Base-by-base conservation (phyloP, 2,797 vertebrate species). In the Spinibarbus caldwelli region DNA sequence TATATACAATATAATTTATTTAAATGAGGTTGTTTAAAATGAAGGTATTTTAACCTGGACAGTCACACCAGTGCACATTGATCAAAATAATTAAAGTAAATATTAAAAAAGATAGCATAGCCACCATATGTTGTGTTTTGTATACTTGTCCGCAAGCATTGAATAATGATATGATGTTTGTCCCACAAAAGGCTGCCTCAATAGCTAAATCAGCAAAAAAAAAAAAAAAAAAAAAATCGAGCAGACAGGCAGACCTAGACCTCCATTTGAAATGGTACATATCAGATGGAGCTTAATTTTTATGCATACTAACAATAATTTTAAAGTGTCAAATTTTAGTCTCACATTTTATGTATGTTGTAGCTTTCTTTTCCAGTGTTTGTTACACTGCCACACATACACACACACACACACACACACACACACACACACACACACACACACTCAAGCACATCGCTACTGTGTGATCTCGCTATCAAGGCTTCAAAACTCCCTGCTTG, bases 371-470 rank as follows among this genome's bases (percentile, higher is more conserved):
- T 85, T 80, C 6, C 26, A 38, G 21, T 64, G 5, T 62, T 17
- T n/a, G 17, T 68, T 45, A 59, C 41, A 70, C 38, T 82, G 26
- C 26, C 70, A 80, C 84, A 54, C 78, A 57, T 43, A 59, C 72
- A 76, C 84, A 57, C 64, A 72, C 57, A 75, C 31, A 49, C 67
- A 72, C 67, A 71, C 78, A 76, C 59, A 59, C 52, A 59, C 72
- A 76, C 84, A 67, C 70, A 80, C 84, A 54, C 78, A 59, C 52
- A 59, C 72, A 76, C 84, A 29, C 80, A 71, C 31, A 64, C 72
- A 73, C 41, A 64, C 59, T 80, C 78, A 68, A 64, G 73, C n/a
- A 68, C 49, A 2, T 11, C 11, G 38, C 62, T 23, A 68, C 78
- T 70, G 47, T 79, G 79, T 43, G 59, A 82, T 75, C 73, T 49